phyloP scores from a whole-genome alignment of 1,140 invertebrate genomes.

The Pachyrhynchus sulphureomaculatus region DNA sequence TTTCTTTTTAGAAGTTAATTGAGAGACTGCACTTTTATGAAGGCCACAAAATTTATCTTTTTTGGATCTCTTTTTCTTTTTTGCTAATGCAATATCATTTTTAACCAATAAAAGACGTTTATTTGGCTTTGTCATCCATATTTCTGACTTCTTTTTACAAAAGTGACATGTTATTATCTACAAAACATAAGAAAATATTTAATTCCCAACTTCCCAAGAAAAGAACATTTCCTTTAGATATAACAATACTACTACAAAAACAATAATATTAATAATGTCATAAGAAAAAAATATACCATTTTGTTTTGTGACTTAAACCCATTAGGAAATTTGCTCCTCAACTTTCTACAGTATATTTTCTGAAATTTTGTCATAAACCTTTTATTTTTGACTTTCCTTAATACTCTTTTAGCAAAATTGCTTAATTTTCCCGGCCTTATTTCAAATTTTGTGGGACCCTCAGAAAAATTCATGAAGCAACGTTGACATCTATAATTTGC shows the following conservation, averaged over 20 bases:
- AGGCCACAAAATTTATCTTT: slow-evolving; percentile 20
- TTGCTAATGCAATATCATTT: neutral
- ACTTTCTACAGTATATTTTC: slow-evolving; percentile 12
- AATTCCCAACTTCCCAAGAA: too few relatives aligned
- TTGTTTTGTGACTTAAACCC: slow-evolving; percentile 10
- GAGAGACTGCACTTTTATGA: slow-evolving; percentile 8
- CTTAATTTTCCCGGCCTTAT: neutral
- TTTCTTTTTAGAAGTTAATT: slow-evolving; percentile 3
- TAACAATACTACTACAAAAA: too few relatives aligned
- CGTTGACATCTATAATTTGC: slow-evolving; percentile 6
- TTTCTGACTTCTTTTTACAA: neutral
- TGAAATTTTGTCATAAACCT: slow-evolving; percentile 3
- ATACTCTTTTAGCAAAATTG: slow-evolving; percentile 6
- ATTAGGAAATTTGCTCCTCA: slow-evolving; percentile 4
- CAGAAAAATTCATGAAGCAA: slow-evolving; percentile 19
- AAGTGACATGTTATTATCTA: neutral
- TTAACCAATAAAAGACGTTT: neutral
- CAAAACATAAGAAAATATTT: too few relatives aligned
- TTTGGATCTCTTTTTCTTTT: slow-evolving; percentile 8
- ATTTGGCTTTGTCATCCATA: slow-evolving; percentile 5
- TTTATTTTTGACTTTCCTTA: slow-evolving; percentile 6
- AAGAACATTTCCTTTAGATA: too few relatives aligned
- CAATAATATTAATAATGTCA: too few relatives aligned
- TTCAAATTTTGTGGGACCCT: slow-evolving; percentile 1
- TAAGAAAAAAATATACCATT: slow-evolving; percentile 4